Conservation (phyloP, 2,888 invertebrate species). For the Drosophila longiperda region DNA sequence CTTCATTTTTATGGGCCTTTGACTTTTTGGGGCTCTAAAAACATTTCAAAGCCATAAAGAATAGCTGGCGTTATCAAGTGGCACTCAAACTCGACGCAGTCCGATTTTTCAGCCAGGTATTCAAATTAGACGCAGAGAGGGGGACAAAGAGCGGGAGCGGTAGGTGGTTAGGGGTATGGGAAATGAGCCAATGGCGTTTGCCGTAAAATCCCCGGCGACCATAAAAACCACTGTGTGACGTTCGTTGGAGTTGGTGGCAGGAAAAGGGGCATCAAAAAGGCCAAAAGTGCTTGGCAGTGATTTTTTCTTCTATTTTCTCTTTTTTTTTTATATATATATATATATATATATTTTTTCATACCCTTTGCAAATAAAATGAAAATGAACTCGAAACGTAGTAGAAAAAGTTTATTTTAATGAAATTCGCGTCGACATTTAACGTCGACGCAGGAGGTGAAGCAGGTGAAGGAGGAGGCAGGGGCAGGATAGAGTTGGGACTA, state of each 20-base stretch:
- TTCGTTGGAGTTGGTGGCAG: conserved; percentile 21
- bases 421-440: conserved; percentile 79
- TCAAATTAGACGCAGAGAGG: conserved; percentile 63
- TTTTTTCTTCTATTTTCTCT: conserved; percentile 48
- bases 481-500: neutral
- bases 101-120: conserved; percentile 65
- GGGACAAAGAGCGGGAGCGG: neutral
- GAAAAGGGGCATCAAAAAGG: conserved; percentile 49
- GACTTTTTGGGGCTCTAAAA: conserved; percentile 56
- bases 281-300: conserved; percentile 72
- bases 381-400: conserved; percentile 73
- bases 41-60: conserved; percentile 78
- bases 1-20: conserved; percentile 64
- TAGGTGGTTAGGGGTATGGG: conserved; percentile 12
- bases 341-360: conserved; percentile 10
- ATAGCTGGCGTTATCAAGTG: conserved; percentile 71
- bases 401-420: conserved; percentile 80
- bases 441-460: conserved; percentile 33
- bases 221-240: conserved; percentile 65
- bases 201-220: conserved; percentile 74
- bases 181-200: conserved; percentile 68
- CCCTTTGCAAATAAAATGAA: conserved; percentile 72
- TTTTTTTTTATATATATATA: neutral
- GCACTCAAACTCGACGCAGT: conserved; percentile 24
- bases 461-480: neutral